Conservation (phyloP, 2,888 invertebrate genomes). For the Neuroscelio doddi region DNA sequence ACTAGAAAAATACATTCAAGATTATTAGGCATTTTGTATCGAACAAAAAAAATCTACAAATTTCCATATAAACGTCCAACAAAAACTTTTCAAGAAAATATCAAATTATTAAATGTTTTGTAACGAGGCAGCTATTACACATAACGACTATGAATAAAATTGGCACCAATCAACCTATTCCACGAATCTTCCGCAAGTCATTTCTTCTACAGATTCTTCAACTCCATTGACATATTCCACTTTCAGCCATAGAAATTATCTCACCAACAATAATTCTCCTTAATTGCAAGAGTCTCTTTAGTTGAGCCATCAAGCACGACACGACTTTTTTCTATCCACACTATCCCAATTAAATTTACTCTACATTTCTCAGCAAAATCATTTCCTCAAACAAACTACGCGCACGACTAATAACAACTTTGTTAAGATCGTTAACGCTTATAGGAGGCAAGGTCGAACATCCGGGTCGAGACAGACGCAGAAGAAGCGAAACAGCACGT, state of each 20-base stretch:
- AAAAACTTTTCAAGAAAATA: no score
- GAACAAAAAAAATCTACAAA: no score
- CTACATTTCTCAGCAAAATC: not conserved
- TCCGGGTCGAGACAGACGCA: slow-evolving; percentile 37
- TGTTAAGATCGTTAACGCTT: slow-evolving; percentile 43
- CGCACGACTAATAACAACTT: slow-evolving; percentile 43
- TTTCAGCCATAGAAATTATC: not conserved
- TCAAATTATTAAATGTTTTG: no score
- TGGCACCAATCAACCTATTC: no score
- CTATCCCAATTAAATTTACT: no score
- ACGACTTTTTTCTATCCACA: not conserved
- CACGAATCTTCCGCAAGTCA: no score
- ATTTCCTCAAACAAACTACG: slow-evolving; percentile 6
- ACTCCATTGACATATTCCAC: slow-evolving; percentile 18
- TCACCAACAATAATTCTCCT: not conserved
- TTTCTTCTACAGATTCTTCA: no score
- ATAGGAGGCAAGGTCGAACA: slow-evolving; percentile 41
- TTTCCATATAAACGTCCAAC: no score
- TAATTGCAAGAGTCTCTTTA: not conserved
- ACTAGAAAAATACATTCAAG: no score
- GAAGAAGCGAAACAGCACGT: slow-evolving; percentile 12
- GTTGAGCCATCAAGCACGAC: not conserved
- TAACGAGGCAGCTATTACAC: no score
- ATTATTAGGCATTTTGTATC: no score
- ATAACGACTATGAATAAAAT: no score